Evolutionary conservation across 2,797 vertebrate genomes (phyloP).

Genomic region (Prionace glauca): DNA sequence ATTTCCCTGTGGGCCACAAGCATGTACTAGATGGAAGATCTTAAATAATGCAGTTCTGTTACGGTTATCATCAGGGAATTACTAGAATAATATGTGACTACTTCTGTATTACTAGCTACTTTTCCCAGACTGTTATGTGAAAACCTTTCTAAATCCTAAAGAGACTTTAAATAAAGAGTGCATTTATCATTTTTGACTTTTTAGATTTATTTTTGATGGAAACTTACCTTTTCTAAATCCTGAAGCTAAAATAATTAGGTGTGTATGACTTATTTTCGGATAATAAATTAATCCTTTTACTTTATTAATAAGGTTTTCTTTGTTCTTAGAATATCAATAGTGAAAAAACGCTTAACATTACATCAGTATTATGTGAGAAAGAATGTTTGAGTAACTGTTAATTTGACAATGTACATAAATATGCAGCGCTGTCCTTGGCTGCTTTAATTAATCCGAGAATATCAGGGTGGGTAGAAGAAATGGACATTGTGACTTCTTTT

Average conservation of each 20-base stretch:
- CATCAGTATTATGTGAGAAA: neutral
- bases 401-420: neutral
- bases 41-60: neutral
- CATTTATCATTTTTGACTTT: constrained; percentile 36
- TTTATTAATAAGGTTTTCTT: neutral
- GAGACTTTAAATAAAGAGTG: constrained; percentile 37
- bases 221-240: constrained; percentile 19
- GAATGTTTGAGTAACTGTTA: neutral
- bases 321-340: neutral
- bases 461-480: neutral
- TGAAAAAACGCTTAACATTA: neutral
- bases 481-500: constrained; percentile 13
- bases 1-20: constrained; percentile 49
- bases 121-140: neutral
- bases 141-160: constrained; percentile 31
- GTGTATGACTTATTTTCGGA: neutral
- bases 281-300: neutral
- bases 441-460: neutral
- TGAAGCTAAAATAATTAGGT: neutral
- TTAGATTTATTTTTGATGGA: constrained; percentile 16
- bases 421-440: neutral
- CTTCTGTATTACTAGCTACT: constrained; percentile 6
- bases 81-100: constrained; percentile 38
- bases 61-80: constrained; percentile 38
- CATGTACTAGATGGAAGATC: constrained; percentile 20